These are phyloP conservation scores for Andrena cerasifolii DNA, from an alignment of 1,140 invertebrate species.

Conservation along the genomic window DNA sequence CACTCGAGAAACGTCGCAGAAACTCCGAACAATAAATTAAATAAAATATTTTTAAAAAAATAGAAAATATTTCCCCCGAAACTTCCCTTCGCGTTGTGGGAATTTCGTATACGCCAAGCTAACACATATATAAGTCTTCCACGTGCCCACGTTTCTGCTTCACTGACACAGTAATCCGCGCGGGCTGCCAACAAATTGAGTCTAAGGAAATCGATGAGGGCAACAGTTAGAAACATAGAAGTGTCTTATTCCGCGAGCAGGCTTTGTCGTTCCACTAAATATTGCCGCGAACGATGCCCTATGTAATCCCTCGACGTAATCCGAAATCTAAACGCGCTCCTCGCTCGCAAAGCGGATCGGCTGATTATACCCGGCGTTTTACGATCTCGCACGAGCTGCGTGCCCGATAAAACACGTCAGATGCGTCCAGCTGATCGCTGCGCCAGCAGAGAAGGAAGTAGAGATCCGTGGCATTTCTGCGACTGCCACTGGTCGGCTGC, in stretches of 20 bases:
- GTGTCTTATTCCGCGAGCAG: neutral
- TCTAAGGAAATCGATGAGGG: too few species aligned
- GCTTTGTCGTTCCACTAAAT: neutral
- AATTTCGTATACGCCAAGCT: too few species aligned
- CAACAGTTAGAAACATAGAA: too few species aligned
- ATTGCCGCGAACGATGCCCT: neutral
- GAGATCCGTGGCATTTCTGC: slow-evolving; percentile 33
- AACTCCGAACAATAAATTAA: too few species aligned
- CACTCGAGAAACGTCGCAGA: too few species aligned
- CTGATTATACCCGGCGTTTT: slow-evolving; percentile 12
- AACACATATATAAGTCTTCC: too few species aligned
- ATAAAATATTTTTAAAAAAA: too few species aligned
- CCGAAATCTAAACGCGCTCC: neutral
- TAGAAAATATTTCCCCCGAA: too few species aligned
- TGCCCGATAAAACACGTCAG: slow-evolving; percentile 16
- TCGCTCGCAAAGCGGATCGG: slow-evolving; percentile 5
- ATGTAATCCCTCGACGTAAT: slow-evolving; percentile 8
- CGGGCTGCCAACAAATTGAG: too few species aligned
- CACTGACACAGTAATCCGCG: too few species aligned
- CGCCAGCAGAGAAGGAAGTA: neutral
- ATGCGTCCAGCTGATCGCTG: slow-evolving; percentile 27
- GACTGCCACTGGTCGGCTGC: slow-evolving; percentile 17
- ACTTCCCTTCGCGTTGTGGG: too few species aligned
- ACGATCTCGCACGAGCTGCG: neutral
- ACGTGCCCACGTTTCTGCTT: too few species aligned